These are phyloP conservation scores for Synergus umbraculus DNA, from an alignment of 2,888 invertebrate genomes.

Conservation along the genomic window DNA sequence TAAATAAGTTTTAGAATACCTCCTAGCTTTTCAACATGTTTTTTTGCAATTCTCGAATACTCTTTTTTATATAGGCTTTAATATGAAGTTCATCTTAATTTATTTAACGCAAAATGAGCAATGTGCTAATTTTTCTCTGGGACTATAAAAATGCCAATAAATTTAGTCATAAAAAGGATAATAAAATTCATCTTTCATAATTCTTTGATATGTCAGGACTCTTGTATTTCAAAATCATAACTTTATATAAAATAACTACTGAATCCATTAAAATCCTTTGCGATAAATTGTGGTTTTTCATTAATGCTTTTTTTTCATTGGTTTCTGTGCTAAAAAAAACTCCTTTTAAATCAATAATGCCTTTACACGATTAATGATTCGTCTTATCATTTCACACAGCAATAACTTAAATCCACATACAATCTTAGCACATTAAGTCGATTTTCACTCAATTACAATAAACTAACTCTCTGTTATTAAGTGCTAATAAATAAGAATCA, in stretches of 20 bases:
- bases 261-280: not conserved
- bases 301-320: too few species aligned
- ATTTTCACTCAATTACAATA: not conserved
- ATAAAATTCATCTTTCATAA: not conserved
- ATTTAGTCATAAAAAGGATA: not conserved
- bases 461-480: not conserved
- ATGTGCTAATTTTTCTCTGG: not conserved
- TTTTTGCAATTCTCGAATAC: not conserved
- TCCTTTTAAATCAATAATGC: too few species aligned
- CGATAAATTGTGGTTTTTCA: too few species aligned
- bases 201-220: not conserved
- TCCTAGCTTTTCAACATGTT: not conserved
- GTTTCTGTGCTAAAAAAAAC: too few species aligned
- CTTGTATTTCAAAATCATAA: not conserved
- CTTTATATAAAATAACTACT: not conserved
- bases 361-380: not conserved
- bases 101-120: not conserved
- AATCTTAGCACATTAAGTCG: not conserved
- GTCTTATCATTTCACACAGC: not conserved
- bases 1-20: conserved; percentile 6
- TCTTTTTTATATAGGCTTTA: not conserved
- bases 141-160: not conserved
- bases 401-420: not conserved
- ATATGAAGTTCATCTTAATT: not conserved
- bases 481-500: not conserved